Evolutionary conservation across 2,113 vertebrate species (phyloP).

Genomic region (Dryoscopus gambensis): DNA sequence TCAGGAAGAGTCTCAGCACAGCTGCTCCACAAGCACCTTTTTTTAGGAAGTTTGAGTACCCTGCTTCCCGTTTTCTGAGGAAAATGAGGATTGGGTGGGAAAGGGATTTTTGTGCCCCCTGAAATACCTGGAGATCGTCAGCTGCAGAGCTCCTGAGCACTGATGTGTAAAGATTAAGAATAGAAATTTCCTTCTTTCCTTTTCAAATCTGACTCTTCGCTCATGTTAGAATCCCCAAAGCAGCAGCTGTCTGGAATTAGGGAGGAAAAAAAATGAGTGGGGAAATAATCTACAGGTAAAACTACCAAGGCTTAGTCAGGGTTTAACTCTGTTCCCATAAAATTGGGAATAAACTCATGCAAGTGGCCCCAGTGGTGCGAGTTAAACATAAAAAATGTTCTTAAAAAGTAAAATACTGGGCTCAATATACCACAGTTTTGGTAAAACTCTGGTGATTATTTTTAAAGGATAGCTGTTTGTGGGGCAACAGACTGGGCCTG

Average conservation of each 20-base stretch:
- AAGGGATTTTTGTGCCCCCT: background rate
- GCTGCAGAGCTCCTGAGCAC: background rate
- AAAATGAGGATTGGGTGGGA: background rate
- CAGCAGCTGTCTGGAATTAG: background rate
- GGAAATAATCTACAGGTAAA: background rate
- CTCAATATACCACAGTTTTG: rapidly evolving
- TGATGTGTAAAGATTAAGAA: background rate
- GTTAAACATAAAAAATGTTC: background rate
- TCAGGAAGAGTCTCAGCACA: background rate
- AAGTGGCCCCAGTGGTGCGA: rapidly evolving
- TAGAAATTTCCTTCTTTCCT: background rate
- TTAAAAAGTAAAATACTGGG: background rate
- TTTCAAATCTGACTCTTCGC: background rate
- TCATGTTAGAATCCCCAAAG: background rate
- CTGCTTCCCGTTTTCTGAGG: background rate
- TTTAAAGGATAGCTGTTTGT: background rate
- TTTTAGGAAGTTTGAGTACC: background rate
- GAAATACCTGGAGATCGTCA: background rate
- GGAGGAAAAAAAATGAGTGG: background rate
- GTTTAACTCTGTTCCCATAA: background rate
- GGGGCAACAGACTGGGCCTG: background rate
- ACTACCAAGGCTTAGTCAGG: background rate
- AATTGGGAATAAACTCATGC: background rate
- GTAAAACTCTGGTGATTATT: background rate
- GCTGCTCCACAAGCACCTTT: background rate